phyloP scores from a whole-genome alignment of 2,113 vertebrate species.

The Caretta caretta region DNA sequence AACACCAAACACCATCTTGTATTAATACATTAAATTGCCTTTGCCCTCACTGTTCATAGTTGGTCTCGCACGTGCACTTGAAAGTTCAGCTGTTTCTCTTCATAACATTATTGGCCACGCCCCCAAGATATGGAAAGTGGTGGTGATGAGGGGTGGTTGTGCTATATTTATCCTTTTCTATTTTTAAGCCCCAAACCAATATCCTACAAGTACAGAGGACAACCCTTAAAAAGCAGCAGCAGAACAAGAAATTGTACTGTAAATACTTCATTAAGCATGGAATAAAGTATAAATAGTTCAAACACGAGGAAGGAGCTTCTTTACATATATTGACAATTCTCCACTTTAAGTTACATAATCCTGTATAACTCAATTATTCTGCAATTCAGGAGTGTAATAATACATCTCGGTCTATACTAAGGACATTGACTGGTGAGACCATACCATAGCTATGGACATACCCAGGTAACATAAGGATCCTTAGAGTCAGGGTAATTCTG shows the following conservation, averaged over 20 bases:
- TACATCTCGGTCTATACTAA: neutral
- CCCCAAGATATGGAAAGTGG: neutral
- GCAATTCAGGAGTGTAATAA: neutral
- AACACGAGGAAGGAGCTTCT: neutral
- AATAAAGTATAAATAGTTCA: neutral
- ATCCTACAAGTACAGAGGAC: fast-evolving
- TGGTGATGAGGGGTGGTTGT: neutral
- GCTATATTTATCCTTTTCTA: neutral
- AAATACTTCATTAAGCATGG: neutral
- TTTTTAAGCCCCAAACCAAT: fast-evolving
- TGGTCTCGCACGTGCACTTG: neutral
- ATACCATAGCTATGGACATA: neutral
- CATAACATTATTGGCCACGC: neutral
- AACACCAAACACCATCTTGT: neutral
- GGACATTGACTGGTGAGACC: neutral
- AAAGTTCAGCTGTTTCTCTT: neutral
- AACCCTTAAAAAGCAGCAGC: neutral
- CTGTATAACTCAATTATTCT: neutral
- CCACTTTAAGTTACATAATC: neutral
- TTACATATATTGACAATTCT: fast-evolving
- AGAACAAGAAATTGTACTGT: neutral
- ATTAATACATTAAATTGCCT: neutral
- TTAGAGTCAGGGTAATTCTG: neutral
- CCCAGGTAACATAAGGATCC: neutral
- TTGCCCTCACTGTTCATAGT: neutral